Evolutionary conservation across 2,888 invertebrate genomes (phyloP), one percentile per base, ranked within the genome.

Genomic region (Lysandra coridon): DNA sequence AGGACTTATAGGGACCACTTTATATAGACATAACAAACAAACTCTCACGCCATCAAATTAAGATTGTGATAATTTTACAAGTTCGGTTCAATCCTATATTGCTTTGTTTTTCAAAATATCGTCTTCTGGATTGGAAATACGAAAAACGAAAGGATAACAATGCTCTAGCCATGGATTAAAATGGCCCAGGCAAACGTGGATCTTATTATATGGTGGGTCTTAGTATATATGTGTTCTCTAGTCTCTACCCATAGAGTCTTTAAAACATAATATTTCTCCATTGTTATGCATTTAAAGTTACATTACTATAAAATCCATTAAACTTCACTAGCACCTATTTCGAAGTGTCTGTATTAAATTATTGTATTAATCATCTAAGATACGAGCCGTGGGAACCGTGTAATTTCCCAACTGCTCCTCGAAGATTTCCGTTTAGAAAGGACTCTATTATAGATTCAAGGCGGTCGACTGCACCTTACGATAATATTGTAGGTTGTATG

Each of bases 371-470:
- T 74, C 74, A 74, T 74, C 44, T 74, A 5, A 17, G 44, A n/a
- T 23, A 44, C 74, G n/a, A 40, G 74, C 2, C 74, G 74, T 74
- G 74, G 74, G 74, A 74, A 40, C 44, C 74, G 37, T 44, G 33
- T 44, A 78, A 40, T 64, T 78, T 64, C 78, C 30, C 6, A 78
- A 78, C 17, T 12, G 57, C 81, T 82, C 80, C 79, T 80, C 80
- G 80, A 79, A 80, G 64, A 80, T 80, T 83, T 85, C 83, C 84
- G 85, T 87, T 90, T 91, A 88, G 91, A 91, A 91, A 90, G 91
- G 91, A 84, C 80, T 82, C 85, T 79, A 80, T 82, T 89, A 89
- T 85, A 82, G 85, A 86, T 90, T 90, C 91, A 91, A 91, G 91
- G 91, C 83, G 84, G 85, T 85, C 83, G 79, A 83, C 85, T 85